phyloP scores from a whole-genome alignment of 2,888 invertebrate genomes.

The Dioctria rufipes region DNA sequence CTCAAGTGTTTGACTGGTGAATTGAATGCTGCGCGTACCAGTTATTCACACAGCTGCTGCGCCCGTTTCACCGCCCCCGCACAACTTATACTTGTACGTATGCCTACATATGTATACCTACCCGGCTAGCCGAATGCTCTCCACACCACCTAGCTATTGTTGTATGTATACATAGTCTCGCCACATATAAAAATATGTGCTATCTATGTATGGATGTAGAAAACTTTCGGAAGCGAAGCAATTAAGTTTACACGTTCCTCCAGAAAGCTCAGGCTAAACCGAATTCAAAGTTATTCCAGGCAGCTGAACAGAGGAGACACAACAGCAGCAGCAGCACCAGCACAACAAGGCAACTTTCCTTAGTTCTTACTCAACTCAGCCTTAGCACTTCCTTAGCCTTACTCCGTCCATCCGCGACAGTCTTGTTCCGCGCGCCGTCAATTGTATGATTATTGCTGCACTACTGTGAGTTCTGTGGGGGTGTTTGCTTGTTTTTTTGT shows the following conservation, averaged over 20 bases:
- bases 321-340: no score
- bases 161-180: not conserved
- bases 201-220: not conserved
- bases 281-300: slow-evolving; percentile 43
- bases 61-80: slow-evolving; percentile 34
- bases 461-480: not conserved
- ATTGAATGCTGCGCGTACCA: slow-evolving; percentile 36
- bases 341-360: not conserved
- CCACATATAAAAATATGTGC: slow-evolving; percentile 5
- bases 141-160: slow-evolving; percentile 35
- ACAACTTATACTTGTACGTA: not conserved
- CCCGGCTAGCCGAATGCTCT: slow-evolving; percentile 1
- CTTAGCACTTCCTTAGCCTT: slow-evolving; percentile 42
- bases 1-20: not conserved
- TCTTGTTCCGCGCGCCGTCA: slow-evolving; percentile 37
- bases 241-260: slow-evolving; percentile 53
- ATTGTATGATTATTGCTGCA: slow-evolving; percentile 33
- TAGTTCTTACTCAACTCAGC: not conserved
- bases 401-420: slow-evolving; percentile 52
- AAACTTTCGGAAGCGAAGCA: slow-evolving; percentile 53
- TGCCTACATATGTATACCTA: not conserved
- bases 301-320: not conserved
- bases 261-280: slow-evolving; percentile 45
- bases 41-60: slow-evolving; percentile 25
- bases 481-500: slow-evolving; percentile 3